Percentiles rank a stretch among this genome's conserved stretches.
Conservation (phyloP, 92 coral and sea anemone genomes). For the Scolanthus callimorphus region DNA sequence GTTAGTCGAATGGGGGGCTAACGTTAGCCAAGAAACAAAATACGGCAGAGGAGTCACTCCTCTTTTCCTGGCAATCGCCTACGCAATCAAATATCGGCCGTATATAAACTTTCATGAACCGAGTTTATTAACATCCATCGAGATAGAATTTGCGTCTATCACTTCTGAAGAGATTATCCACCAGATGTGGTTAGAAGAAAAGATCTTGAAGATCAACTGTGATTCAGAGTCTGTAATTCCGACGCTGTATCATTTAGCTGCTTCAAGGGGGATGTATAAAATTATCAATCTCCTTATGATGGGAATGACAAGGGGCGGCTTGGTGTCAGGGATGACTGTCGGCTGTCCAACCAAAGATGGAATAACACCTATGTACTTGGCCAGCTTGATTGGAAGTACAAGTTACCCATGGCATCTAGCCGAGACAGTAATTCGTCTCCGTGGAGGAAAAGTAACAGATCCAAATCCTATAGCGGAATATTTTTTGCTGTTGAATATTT, state of each 20-base stretch:
- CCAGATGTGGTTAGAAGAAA: slow-evolving; percentile 1
- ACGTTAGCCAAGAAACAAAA: slow-evolving; percentile 16
- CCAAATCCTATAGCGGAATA: too few species aligned
- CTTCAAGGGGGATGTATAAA: slow-evolving; percentile 30
- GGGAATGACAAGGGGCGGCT: not conserved
- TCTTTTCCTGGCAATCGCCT: slow-evolving; percentile 33
- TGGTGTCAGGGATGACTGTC: slow-evolving; percentile 10
- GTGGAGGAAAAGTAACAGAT: too few species aligned
- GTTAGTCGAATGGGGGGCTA: slow-evolving; percentile 34
- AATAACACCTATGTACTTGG: slow-evolving; percentile 26
- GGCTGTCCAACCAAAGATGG: slow-evolving; percentile 18
- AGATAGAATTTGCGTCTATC: slow-evolving; percentile 19
- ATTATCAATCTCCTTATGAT: slow-evolving; percentile 7
- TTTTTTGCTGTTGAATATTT: too few species aligned
- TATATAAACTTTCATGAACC: slow-evolving; percentile 21
- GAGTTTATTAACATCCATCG: slow-evolving; percentile 12
- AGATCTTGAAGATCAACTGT: slow-evolving; percentile 22
- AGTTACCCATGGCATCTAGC: too few species aligned
- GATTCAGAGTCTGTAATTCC: not conserved
- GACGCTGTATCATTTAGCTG: slow-evolving; percentile 23
- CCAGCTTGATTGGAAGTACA: too few species aligned
- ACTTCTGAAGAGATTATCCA: slow-evolving; percentile 13
- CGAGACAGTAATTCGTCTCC: too few species aligned
- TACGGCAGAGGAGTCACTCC: slow-evolving; percentile 35
- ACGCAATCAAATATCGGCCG: slow-evolving; percentile 33